These are phyloP conservation scores for Trachythela sp. DNA, from an alignment of 64 coral and sea anemone genomes.

Conservation along the genomic window DNA sequence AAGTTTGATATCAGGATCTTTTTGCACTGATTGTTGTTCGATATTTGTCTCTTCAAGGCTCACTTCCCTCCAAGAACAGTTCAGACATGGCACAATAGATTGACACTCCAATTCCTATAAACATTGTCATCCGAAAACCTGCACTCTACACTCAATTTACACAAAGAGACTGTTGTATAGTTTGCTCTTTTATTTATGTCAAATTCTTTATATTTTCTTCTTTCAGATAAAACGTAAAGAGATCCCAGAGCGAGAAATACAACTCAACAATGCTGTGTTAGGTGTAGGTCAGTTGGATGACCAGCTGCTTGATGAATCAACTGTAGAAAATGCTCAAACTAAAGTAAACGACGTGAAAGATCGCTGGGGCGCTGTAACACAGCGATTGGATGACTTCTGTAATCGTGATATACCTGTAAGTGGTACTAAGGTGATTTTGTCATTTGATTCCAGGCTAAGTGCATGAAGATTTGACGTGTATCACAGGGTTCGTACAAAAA, in stretches of 20 bases:
- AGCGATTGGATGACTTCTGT: neutral
- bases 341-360: neutral
- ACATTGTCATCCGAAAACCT: too few relatives aligned
- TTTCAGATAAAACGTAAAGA: neutral
- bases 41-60: too few relatives aligned
- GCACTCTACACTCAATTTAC: too few relatives aligned
- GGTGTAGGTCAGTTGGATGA: neutral
- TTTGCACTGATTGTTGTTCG: too few relatives aligned
- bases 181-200: neutral
- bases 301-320: neutral
- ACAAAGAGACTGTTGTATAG: too few relatives aligned
- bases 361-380: neutral
- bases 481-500: neutral
- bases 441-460: neutral
- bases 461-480: neutral
- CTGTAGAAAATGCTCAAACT: neutral
- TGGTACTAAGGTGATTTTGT: neutral
- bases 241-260: neutral
- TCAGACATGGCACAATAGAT: too few relatives aligned
- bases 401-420: constrained; percentile 1
- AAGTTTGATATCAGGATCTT: too few relatives aligned
- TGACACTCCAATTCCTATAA: too few relatives aligned
- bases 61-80: too few relatives aligned
- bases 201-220: neutral
- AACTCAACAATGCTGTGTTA: neutral